phyloP scores from a whole-genome alignment of 2,113 vertebrate genomes.

The Camelus bactrianus region DNA sequence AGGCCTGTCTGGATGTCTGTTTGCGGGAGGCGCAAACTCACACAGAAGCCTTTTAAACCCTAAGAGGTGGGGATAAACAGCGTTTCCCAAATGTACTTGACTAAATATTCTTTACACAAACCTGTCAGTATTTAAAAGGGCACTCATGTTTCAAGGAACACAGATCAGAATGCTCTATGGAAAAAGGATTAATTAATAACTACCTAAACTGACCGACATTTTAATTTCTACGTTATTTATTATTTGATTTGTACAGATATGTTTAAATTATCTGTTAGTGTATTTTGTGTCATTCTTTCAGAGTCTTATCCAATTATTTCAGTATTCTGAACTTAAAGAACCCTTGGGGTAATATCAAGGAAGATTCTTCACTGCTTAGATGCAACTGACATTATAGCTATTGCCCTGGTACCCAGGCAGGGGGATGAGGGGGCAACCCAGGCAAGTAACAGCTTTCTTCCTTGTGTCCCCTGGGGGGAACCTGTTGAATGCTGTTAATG shows the following conservation, averaged over 20 bases:
- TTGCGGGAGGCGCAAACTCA: not conserved
- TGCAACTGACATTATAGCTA: not conserved
- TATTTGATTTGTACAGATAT: not conserved
- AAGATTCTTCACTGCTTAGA: not conserved
- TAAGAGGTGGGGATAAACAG: not conserved
- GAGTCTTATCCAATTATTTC: not conserved
- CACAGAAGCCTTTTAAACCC: not conserved
- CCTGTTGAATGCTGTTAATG: not conserved
- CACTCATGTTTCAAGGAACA: not conserved
- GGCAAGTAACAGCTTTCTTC: not conserved
- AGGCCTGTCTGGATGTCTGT: not conserved
- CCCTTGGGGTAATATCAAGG: not conserved
- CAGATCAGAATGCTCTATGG: not conserved
- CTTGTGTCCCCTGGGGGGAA: not conserved
- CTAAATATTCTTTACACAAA: not conserved
- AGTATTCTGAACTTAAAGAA: slow-evolving; percentile 4
- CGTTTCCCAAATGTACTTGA: not conserved
- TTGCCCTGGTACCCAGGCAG: not conserved
- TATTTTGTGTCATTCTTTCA: not conserved
- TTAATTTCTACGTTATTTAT: slow-evolving; percentile 43
- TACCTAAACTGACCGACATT: not conserved
- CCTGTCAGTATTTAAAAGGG: not conserved
- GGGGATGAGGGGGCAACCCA: too few relatives aligned
- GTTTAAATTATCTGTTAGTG: not conserved
- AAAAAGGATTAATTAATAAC: slow-evolving; percentile 8